Evolutionary conservation across 1,140 invertebrate genomes (phyloP), one percentile per base, ranked within the genome.

Genomic region (Bilobella aurantiaca): DNA sequence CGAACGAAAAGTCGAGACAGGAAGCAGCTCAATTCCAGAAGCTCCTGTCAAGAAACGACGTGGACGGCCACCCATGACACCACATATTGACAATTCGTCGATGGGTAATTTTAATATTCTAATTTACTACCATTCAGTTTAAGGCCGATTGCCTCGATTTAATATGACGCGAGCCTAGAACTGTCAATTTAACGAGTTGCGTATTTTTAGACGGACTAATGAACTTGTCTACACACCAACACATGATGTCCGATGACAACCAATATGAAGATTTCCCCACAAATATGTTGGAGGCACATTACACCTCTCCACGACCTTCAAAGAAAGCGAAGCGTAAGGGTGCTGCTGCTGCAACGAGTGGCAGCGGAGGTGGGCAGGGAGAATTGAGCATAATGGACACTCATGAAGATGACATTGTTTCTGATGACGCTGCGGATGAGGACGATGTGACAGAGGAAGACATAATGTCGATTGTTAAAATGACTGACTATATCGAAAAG

Each of bases 401-500:
- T n/a, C 63, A 68, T 28, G 71, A 70, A 46, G 66, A 70, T 47
- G 66, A 68, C 21, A 66, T 64, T 14, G 67, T 61, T n/a, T 59
- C 60, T 21, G 64, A 60, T 27, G 64, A 57, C 18, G 62, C 49
- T 28, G 2, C 27, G 18, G 69, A 68, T 34, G 69, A 73, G 34
- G 71, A 73, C 29, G 71, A 73, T 46, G 66, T 73, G n/a, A 70
- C 71, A 23, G 67, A 68, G 47, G 80, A 84, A 49, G 88, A 91
- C 77, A 87, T 91, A 30, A 68, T 63, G 58, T 71, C 69, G 63
- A 72, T 76, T 61, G 83, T 92, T 34, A 92, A 91, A 77, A 86
- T 92, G 82, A 90, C 89, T 75, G 89, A 91, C 74, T 93, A 92
- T 75, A 78, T 93, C 71, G 75, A 76, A 68, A 89, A 70, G 71